These are phyloP conservation scores for Anolis sagrei DNA, from an alignment of 2,113 vertebrate genomes.

Conservation along the genomic window DNA sequence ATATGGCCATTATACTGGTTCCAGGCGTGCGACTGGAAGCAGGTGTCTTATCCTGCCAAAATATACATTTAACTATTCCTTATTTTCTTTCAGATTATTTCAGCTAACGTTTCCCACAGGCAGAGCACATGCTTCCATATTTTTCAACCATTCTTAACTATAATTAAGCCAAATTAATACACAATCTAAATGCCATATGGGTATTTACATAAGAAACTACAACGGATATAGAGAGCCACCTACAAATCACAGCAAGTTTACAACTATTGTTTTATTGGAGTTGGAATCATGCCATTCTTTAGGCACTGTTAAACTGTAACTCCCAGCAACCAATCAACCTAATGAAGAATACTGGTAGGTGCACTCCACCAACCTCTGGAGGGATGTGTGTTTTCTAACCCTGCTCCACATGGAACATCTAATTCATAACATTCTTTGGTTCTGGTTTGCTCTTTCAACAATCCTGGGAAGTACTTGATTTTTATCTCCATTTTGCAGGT, in stretches of 20 bases:
- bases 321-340: background rate
- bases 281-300: background rate
- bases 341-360: too few relatives aligned
- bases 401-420: background rate
- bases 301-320: background rate
- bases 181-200: constrained; percentile 51
- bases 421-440: background rate
- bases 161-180: constrained; percentile 52
- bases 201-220: constrained; percentile 48
- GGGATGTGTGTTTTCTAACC: too few relatives aligned
- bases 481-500: background rate
- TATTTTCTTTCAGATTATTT: constrained; percentile 40
- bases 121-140: constrained; percentile 23
- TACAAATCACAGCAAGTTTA: constrained; percentile 21
- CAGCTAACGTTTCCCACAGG: constrained; percentile 35
- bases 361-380: too few relatives aligned
- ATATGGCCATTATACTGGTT: constrained; percentile 9
- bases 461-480: background rate
- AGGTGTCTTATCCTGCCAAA: constrained; percentile 31
- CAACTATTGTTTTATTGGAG: background rate
- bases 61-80: background rate
- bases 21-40: background rate
- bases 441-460: background rate
- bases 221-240: constrained; percentile 38
- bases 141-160: constrained; percentile 31